Evolutionary conservation across 2,888 invertebrate species (phyloP).

Genomic region (Macropis europaea): DNA sequence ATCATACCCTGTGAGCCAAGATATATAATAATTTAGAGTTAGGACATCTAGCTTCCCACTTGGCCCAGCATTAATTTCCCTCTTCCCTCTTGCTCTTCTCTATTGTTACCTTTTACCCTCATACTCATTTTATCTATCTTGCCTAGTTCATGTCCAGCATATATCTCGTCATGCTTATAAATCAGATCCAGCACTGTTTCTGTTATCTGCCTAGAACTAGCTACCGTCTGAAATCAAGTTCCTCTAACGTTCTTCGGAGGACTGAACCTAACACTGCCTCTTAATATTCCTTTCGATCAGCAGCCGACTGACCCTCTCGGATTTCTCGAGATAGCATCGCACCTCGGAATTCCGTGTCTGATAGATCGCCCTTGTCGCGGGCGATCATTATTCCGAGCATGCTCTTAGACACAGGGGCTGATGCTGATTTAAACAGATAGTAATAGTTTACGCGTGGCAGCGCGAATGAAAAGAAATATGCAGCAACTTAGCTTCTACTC

Average conservation of each 20-base stretch:
- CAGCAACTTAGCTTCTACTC: not conserved
- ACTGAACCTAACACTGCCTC: conserved; percentile 33
- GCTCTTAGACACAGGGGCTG: conserved; percentile 12
- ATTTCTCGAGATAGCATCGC: conserved; percentile 56
- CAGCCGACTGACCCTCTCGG: conserved; percentile 49
- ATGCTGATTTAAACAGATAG: conserved; percentile 30
- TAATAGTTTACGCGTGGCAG: conserved; percentile 5
- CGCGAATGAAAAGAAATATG: conserved; percentile 8
- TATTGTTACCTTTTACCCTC: no score
- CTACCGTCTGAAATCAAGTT: conserved; percentile 36
- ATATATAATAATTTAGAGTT: no score
- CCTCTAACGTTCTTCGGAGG: conserved; percentile 29
- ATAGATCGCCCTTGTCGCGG: conserved; percentile 55
- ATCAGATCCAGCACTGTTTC: no score
- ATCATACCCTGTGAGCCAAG: no score
- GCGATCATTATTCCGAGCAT: conserved; percentile 43
- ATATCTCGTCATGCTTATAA: no score
- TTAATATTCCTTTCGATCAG: conserved; percentile 57
- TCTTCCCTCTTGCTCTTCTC: no score
- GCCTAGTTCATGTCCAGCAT: no score
- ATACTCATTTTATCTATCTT: no score
- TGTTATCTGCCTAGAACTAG: conserved; percentile 31
- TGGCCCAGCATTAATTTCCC: no score
- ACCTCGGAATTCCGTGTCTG: conserved; percentile 38
- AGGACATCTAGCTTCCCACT: no score